Evolutionary conservation across 2,888 invertebrate species (phyloP), one percentile per base, ranked within the genome.

Genomic region (Eupeodes latifasciatus): DNA sequence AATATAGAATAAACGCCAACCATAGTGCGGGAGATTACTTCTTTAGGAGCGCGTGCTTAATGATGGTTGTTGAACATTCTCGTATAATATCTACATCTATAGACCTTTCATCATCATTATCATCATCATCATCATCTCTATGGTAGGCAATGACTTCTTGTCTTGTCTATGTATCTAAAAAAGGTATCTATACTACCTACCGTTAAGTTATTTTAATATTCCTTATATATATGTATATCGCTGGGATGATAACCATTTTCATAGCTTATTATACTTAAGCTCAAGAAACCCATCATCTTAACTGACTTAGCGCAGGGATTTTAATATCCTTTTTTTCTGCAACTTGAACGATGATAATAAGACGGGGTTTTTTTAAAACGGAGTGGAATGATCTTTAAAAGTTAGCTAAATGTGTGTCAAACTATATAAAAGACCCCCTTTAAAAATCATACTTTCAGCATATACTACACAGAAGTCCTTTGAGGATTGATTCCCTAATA

Each of bases 11-110:
- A 19, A 55, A 36, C 72, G 47, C 78, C 81, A 85, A 85, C 78
- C 74, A 74, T 49, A 81, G 82, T 75, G 69, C 53, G 55, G 62
- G 62, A 77, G 77, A 75, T 86, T 75, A 79, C 55, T 55, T 69
- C 36, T 62, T 55, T 27, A 14, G 78, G 75, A 74, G 85, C 81
- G 81, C 85, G 85, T 81, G 74, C 75, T 81, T 86, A 81, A 86
- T 75, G 74, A 86, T 75, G 66, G 61, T 49, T 61, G 36, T 40
- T 61, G 66, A 67, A 67, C 64, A 27, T 72, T 57, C 72, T 14
- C 14, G 47, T 49, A 49, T 4, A 40, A 40, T 40, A 40, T 5
- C 9, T 40, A 40, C 40, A 40, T 40, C 5, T 9, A 47, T 55
- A 19, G 19, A 71, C 55, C 55, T 19, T 16, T 69, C 16, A 55